phyloP scores from a whole-genome alignment of 1,140 invertebrate genomes.

The Lepidurus arcticus region DNA sequence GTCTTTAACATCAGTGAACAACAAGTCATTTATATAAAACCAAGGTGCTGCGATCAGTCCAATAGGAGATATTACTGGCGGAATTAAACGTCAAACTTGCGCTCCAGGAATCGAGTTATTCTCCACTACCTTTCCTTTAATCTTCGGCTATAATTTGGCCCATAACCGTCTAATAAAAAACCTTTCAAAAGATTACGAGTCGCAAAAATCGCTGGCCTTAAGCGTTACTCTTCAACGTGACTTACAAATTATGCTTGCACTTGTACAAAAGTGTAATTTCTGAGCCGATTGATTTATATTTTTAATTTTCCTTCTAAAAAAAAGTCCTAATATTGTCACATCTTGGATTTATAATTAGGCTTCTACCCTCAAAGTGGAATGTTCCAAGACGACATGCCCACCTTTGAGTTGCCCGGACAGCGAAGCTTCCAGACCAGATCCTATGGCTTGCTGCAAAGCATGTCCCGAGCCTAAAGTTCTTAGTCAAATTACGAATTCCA shows the following conservation, averaged over 20 bases:
- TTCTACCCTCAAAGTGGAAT: constrained; percentile 63
- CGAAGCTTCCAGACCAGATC: constrained; percentile 60
- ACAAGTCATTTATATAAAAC: neutral
- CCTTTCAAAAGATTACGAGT: neutral
- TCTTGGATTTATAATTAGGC: constrained; percentile 44
- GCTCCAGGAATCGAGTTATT: neutral
- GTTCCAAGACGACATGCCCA: constrained; percentile 66
- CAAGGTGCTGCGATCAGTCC: neutral
- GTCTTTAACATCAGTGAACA: neutral
- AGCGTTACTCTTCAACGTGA: neutral
- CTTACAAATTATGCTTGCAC: neutral
- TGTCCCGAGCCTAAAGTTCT: constrained; percentile 50
- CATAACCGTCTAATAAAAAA: neutral
- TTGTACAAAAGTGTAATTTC: neutral
- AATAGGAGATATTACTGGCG: neutral
- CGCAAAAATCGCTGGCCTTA: neutral
- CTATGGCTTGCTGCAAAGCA: constrained; percentile 69
- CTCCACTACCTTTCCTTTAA: neutral
- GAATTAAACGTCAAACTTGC: neutral
- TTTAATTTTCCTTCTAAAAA: neutral
- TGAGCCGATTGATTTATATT: neutral
- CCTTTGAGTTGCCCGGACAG: constrained; percentile 63
- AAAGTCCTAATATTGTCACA: constrained; percentile 25
- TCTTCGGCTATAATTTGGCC: neutral
- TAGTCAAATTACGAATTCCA: neutral